These are phyloP conservation scores for Drosophila melanosoma DNA, from an alignment of 2,888 invertebrate genomes.

Conservation along the genomic window DNA sequence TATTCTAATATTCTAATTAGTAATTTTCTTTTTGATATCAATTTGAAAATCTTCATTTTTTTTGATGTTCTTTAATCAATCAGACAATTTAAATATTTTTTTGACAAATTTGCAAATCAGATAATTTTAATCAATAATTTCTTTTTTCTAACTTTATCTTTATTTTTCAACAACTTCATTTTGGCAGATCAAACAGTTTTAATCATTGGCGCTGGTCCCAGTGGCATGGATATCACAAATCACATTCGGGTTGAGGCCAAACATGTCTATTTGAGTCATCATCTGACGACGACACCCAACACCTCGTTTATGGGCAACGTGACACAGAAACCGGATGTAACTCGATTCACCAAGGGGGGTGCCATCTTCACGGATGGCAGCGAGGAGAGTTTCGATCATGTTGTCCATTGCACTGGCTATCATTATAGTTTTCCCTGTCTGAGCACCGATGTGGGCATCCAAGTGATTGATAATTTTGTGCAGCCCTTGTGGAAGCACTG, in stretches of 20 bases:
- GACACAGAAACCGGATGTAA: slow-evolving; percentile 88
- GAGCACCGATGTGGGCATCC: slow-evolving; percentile 88
- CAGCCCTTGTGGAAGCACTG: slow-evolving; percentile 94
- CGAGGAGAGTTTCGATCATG: slow-evolving; percentile 87
- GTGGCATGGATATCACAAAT: slow-evolving; percentile 91
- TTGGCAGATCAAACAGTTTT: slow-evolving; percentile 88
- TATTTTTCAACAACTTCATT: background rate
- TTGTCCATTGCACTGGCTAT: slow-evolving; percentile 93
- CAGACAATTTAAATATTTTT: background rate
- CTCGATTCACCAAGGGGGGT: slow-evolving; percentile 85
- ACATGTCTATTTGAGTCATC: slow-evolving; percentile 89
- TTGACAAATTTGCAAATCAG: background rate
- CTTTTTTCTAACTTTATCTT: background rate
- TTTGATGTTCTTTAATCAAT: background rate
- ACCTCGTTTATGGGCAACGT: slow-evolving; percentile 89
- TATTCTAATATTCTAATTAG: background rate
- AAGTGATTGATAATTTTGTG: slow-evolving; percentile 91
- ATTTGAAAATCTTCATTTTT: background rate
- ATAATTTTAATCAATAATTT: background rate
- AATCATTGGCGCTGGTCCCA: slow-evolving; percentile 94
- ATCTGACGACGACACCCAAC: slow-evolving; percentile 85
- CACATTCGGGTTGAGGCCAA: slow-evolving; percentile 88
- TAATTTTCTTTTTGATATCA: background rate
- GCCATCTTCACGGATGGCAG: slow-evolving; percentile 89
- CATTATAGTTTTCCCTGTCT: slow-evolving; percentile 91